These are phyloP conservation scores for Temnothorax rugatulus DNA, from an alignment of 2,888 invertebrate species.

Conservation along the genomic window DNA sequence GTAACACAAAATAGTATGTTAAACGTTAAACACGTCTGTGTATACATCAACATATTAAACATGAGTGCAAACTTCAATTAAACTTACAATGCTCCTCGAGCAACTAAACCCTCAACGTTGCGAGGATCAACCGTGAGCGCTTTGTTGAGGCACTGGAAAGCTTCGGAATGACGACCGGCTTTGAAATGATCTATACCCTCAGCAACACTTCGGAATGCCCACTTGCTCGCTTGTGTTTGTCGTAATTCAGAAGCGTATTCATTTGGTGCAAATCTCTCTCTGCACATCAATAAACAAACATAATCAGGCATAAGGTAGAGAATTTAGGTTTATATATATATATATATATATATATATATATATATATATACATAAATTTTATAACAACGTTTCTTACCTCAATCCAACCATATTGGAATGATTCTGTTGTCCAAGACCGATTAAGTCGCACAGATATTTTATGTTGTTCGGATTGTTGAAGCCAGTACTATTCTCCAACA, in stretches of 20 bases:
- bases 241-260: conserved; percentile 95
- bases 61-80: background rate
- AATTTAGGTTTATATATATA: background rate
- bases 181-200: conserved; percentile 98
- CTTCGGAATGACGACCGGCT: conserved; percentile 96
- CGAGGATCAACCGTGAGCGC: conserved; percentile 96
- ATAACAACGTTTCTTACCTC: conserved; percentile 87
- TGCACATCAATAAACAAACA: conserved; percentile 82
- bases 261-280: conserved; percentile 92
- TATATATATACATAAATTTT: background rate
- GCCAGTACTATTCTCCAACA: conserved; percentile 93
- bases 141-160: conserved; percentile 97
- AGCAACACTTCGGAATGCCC: conserved; percentile 97
- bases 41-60: conserved; percentile 13
- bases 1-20: conserved; percentile 43
- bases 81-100: conserved; percentile 93
- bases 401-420: conserved; percentile 91
- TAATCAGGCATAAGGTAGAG: background rate
- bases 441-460: conserved; percentile 92
- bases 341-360: background rate
- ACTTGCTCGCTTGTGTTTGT: conserved; percentile 96
- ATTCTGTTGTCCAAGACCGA: conserved; percentile 91
- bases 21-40: conserved; percentile 1
- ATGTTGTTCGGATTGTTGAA: conserved; percentile 97
- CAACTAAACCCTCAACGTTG: conserved; percentile 97